Percentiles rank a stretch among this genome's conserved stretches.
phyloP scores from a whole-genome alignment of 2,888 invertebrate species.

The Ernsta delagoae region DNA sequence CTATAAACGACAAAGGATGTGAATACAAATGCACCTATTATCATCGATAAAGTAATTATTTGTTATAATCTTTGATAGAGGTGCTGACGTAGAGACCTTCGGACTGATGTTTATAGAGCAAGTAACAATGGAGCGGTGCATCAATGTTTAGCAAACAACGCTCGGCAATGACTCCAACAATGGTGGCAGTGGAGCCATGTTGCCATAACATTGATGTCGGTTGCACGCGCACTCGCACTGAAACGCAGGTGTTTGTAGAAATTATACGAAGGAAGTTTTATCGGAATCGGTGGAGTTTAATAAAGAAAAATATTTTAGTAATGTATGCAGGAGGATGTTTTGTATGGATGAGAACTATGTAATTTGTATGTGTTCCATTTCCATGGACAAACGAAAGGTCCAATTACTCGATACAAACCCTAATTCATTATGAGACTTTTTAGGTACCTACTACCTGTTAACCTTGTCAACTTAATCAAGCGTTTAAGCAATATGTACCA shows the following conservation, averaged over 20 bases:
- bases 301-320: background rate
- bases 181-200: conserved; percentile 63
- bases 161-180: conserved; percentile 75
- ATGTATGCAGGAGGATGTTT: background rate
- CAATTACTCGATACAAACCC: no score
- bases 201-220: conserved; percentile 68
- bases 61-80: conserved; percentile 1
- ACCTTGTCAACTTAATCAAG: no score
- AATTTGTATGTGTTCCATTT: no score
- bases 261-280: background rate
- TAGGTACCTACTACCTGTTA: no score
- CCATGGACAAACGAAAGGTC: no score
- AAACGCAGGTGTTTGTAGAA: conserved; percentile 17
- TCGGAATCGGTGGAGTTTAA: background rate
- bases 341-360: no score
- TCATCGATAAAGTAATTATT: background rate
- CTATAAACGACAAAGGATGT: no score
- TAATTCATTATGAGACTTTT: no score
- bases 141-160: conserved; percentile 74
- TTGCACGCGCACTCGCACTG: conserved; percentile 12
- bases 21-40: no score
- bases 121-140: conserved; percentile 67
- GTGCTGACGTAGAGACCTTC: conserved; percentile 31
- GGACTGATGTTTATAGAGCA: conserved; percentile 61
- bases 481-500: no score